Percentiles rank a stretch among this genome's conserved stretches.
Conservation (phyloP, 2,888 invertebrate species). For the Creontiades dilutus region DNA sequence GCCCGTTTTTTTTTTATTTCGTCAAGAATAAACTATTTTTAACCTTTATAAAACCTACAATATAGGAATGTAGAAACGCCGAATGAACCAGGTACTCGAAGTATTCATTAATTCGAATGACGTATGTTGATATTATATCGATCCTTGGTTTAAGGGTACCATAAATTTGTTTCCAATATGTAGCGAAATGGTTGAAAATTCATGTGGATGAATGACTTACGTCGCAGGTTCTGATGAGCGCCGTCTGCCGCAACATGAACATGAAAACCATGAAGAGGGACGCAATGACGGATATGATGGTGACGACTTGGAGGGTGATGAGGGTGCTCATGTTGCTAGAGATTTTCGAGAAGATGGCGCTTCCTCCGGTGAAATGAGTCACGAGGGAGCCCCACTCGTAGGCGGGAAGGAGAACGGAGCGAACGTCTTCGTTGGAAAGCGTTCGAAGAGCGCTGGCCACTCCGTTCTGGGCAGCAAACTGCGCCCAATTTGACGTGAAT, state of each 20-base stretch:
- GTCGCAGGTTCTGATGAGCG: not conserved
- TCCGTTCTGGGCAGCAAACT: constrained; percentile 15
- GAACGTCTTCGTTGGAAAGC: not conserved
- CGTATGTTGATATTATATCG: too few species aligned
- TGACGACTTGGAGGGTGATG: not conserved
- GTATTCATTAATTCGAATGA: too few species aligned
- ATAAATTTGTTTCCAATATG: too few species aligned
- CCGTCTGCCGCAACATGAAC: constrained; percentile 11
- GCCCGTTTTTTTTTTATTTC: too few species aligned
- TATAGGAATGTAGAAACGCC: too few species aligned
- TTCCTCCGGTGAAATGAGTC: not conserved
- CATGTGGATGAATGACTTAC: not conserved
- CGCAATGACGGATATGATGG: not conserved
- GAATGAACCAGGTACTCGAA: too few species aligned
- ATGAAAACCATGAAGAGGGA: constrained; percentile 12
- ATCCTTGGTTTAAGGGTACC: too few species aligned
- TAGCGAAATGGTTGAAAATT: too few species aligned
- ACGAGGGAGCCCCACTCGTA: constrained; percentile 33
- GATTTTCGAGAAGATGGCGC: not conserved
- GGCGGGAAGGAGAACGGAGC: not conserved
- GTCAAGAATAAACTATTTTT: too few species aligned
- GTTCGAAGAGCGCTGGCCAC: not conserved
- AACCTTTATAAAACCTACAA: too few species aligned
- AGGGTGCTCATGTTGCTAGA: not conserved
- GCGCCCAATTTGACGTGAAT: constrained; percentile 31